Evolutionary conservation across 2,797 vertebrate genomes (phyloP), one percentile per base, ranked within the genome.

Genomic region (Amniataba percoides): DNA sequence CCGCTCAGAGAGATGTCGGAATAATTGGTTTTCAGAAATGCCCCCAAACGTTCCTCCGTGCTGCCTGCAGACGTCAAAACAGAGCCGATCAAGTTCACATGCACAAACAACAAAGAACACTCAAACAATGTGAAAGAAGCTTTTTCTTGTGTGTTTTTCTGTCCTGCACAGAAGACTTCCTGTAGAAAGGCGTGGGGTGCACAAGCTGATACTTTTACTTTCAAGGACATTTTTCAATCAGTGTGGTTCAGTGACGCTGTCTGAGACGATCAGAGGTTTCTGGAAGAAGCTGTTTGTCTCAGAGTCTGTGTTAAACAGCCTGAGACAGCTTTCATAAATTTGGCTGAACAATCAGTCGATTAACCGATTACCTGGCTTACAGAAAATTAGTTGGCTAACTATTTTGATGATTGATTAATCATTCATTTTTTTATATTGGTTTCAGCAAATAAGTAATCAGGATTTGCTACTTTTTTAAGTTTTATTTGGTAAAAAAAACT

Each of bases 1-100:
- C 71, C 6, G 7, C 55, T 45, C 34, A 81, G 19, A 8, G 18
- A 5, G 2, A 45, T 7, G 4, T 79, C 4, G 0, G 46, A 56
- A 56, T 91, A 93, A 55, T 15, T 46, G 0, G 2, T 13, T 75
- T 66, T 91, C 61, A 90, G 61, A 56, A 40, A 39, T 48, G 1
- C 80, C 74, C 58, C 69, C 77, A 89, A 75, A 39, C 73, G 62
- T 68, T 84, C 85, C 80, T 78, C 68, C 1, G 7, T 2, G 11
- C 15, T 1, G 51, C 9, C 80, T 82, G 19, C 15, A 62, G 31
- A 80, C 15, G 53, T 48, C 0, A 42, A 46, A 15, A 52, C 40
- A 57, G 34, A 39, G 11, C 4, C 7, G 43, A 71, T 65, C 4
- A 36, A 21, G 1, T 49, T 21, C 9, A 23, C 1, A 0, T 55